Percentiles rank a stretch among this genome's conserved stretches.
phyloP scores from a whole-genome alignment of 1,140 invertebrate species.

The Macrotrachela quadricornifera region DNA sequence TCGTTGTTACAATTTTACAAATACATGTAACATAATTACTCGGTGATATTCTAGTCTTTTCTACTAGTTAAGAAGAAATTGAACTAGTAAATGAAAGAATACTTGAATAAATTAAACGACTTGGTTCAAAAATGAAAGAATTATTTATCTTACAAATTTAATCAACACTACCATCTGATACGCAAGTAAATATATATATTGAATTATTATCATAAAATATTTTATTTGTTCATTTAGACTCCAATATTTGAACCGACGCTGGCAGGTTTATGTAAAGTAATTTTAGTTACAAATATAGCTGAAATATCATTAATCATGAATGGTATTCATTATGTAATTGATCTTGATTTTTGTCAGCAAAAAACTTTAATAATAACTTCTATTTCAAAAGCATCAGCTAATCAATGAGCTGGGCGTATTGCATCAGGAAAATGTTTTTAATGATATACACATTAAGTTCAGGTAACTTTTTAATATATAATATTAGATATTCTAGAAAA shows the following conservation, averaged over 20 bases:
- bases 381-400: constrained; percentile 54
- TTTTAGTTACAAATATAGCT: constrained; percentile 95
- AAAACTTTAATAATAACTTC: constrained; percentile 92
- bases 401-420: constrained; percentile 15
- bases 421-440: constrained; percentile 76
- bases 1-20: constrained; percentile 81
- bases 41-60: constrained; percentile 86
- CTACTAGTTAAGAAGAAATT: constrained; percentile 83
- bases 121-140: constrained; percentile 79
- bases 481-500: constrained; percentile 62
- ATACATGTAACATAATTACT: constrained; percentile 77
- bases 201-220: no score
- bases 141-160: constrained; percentile 85
- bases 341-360: constrained; percentile 97
- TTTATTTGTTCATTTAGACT: no score
- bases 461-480: constrained; percentile 29
- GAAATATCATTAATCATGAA: constrained; percentile 97
- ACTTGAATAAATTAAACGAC: constrained; percentile 56
- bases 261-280: no score
- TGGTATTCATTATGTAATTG: constrained; percentile 95
- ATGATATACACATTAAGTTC: constrained; percentile 44
- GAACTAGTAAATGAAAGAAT: constrained; percentile 82
- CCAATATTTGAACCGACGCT: no score
- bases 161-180: constrained; percentile 88
- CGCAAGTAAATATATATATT: constrained; percentile 93